Conservation (phyloP, 2,888 invertebrate genomes). For the Acleris laterana region DNA sequence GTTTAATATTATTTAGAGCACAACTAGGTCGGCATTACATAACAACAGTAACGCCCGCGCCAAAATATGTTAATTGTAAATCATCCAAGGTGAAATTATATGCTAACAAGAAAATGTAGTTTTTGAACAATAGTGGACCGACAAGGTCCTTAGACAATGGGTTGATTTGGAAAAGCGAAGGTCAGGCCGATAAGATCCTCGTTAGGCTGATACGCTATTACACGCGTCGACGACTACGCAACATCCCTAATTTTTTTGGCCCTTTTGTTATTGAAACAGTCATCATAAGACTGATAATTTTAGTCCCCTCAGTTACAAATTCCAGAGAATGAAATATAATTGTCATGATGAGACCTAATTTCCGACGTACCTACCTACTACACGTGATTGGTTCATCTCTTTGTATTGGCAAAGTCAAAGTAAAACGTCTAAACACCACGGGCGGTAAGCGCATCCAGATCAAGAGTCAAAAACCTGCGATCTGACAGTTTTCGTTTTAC, state of each 20-base stretch:
- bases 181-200: slow-evolving; percentile 71
- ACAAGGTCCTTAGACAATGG: slow-evolving; percentile 45
- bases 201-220: slow-evolving; percentile 69
- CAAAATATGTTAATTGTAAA: slow-evolving; percentile 49
- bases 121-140: slow-evolving; percentile 57
- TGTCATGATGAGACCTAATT: too few relatives aligned
- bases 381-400: too few relatives aligned
- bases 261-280: slow-evolving; percentile 22
- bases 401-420: too few relatives aligned
- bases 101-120: slow-evolving; percentile 70
- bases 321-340: too few relatives aligned
- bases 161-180: slow-evolving; percentile 75
- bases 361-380: too few relatives aligned
- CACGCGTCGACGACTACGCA: slow-evolving; percentile 56
- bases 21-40: slow-evolving; percentile 29
- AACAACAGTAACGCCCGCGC: slow-evolving; percentile 35
- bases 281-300: too few relatives aligned
- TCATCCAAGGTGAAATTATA: slow-evolving; percentile 75
- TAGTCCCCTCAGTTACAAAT: too few relatives aligned
- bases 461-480: too few relatives aligned
- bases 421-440: too few relatives aligned
- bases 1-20: slow-evolving; percentile 36
- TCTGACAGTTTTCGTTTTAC: too few relatives aligned
- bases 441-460: too few relatives aligned
- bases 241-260: slow-evolving; percentile 29